Base-by-base conservation (phyloP, 2,113 vertebrate genomes). In the Phyllostomus discolor region DNA sequence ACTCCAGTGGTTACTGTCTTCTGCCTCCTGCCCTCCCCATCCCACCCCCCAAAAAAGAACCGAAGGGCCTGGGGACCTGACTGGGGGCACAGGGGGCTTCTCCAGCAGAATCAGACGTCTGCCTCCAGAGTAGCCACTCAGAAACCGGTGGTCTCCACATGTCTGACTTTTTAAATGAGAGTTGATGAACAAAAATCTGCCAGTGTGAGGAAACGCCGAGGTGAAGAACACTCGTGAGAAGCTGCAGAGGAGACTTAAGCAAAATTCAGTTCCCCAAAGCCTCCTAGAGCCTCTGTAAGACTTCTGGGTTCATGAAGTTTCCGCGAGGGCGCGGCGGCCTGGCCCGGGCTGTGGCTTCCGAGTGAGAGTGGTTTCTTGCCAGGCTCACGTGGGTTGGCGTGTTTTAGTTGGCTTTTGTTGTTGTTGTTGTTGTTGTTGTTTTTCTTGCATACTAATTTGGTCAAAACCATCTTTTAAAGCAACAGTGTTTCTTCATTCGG, bases 231-330 rank as follows among this genome's bases (percentile, higher is more conserved):
- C 95, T 96, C 87, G 75, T 22, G 94, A 98, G 97, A 95, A 84
- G 73, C 90, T 54, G 7, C 84, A 90, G 95, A 94, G 95, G 94
- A 97, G 85, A 97, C 95, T 84, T 97, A 96, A 97, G 97, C 96
- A 41, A 80, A 89, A 96, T 79, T 91, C 83, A 98, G 98, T 96
- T 97, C 96, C 98, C 98, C 97, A 98, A 96, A 98, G 98, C 98
- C 98, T 98, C 98, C 98, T 98, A 98, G 98, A 98, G 98, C 98
- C 98, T 98, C 98, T 97, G 97, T 95, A 96, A 98, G 95, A 96
- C 96, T 97, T 97, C 95, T 93, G 98, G 98, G 97, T 97, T 98
- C 98, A 96, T 98, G 98, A 98, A 95, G 97, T 94, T 14, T 73
- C 94, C 69, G 97, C 26, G 62, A 96, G 78, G 80, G 86, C 35